Conservation (phyloP, 1,140 invertebrate species). For the Pogonus chalceus region DNA sequence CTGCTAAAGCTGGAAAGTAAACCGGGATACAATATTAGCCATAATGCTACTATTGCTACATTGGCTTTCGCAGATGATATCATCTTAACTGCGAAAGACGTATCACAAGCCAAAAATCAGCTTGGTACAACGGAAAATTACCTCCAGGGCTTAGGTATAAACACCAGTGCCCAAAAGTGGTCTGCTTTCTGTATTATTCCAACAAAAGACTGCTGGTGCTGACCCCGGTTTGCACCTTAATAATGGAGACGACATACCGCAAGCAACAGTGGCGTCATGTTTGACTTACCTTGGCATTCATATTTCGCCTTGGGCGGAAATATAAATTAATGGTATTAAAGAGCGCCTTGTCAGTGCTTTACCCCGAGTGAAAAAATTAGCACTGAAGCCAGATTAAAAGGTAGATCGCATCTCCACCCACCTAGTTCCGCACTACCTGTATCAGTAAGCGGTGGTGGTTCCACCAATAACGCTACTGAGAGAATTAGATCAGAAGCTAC, state of each 20-base stretch:
- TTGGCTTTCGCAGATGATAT: conserved; percentile 32
- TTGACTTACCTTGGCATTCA: conserved; percentile 19
- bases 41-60: conserved; percentile 6
- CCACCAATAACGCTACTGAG: conserved; percentile 13
- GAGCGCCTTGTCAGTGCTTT: conserved; percentile 9
- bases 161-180: conserved; percentile 20
- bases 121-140: conserved; percentile 10
- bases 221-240: conserved; percentile 16
- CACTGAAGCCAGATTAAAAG: conserved; percentile 22
- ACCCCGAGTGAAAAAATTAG: conserved; percentile 5
- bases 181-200: conserved; percentile 14
- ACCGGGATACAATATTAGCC: conserved; percentile 3
- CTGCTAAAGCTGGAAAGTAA: conserved; percentile 25
- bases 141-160: conserved; percentile 15
- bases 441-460: conserved; percentile 9
- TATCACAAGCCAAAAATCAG: conserved; percentile 13
- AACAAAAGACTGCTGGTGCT: conserved; percentile 8
- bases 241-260: conserved; percentile 14
- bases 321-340: conserved; percentile 8
- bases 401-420: conserved; percentile 17
- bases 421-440: conserved; percentile 21
- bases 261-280: conserved; percentile 7
- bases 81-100: conserved; percentile 16
- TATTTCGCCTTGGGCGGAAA: conserved; percentile 20
- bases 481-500: conserved; percentile 17